Base-by-base conservation (phyloP, 2,797 vertebrate species). In the Acanthopagrus latus region DNA sequence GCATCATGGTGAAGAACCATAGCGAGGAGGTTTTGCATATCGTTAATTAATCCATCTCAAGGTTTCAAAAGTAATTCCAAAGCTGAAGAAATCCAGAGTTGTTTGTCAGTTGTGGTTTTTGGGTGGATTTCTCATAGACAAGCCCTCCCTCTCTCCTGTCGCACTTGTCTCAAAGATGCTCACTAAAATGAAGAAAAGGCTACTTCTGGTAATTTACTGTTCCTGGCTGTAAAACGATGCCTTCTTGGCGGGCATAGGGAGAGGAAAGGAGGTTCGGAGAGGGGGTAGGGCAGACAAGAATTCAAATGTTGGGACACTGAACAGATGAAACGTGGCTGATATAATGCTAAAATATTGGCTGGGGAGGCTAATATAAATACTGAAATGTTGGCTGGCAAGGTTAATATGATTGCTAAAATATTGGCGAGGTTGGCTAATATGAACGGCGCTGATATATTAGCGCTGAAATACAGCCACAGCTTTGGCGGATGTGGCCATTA, bases 351-450 rank as follows among this genome's bases (percentile, higher is more conserved):
- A 86, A 86, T 69, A 85, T 86, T 88, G 86, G 71, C 69, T 27
- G 23, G 58, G 64, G 44, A 23, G 60, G 79, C 71, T 74, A 74
- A 82, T 86, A 74, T 74, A 87, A 88, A 84, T 74, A 71, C 69
- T 70, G 68, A 71, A 25, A 82, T 54, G 71, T 76, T 89, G 81
- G 82, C 86, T 75, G 81, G 86, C 86, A 85, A 82, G 67, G 86
- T 89, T 90, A 89, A 89, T 87, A 90, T 89, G 87, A 90, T 87
- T 87, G 84, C 86, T 71, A 74, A 81, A 89, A 86, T 78, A 87
- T 82, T 89, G 85, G 82, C 78, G 20, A 48, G 82, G 86, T 80
- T 58, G 79, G 64, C 60, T 79, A 63, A 80, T 73, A 48, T 74
- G 75, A 78, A 85, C 13, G 46, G 44, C 0, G 10, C 74, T 81